Conservation (phyloP, 2,113 vertebrate genomes). For the Hymenochirus boettgeri region DNA sequence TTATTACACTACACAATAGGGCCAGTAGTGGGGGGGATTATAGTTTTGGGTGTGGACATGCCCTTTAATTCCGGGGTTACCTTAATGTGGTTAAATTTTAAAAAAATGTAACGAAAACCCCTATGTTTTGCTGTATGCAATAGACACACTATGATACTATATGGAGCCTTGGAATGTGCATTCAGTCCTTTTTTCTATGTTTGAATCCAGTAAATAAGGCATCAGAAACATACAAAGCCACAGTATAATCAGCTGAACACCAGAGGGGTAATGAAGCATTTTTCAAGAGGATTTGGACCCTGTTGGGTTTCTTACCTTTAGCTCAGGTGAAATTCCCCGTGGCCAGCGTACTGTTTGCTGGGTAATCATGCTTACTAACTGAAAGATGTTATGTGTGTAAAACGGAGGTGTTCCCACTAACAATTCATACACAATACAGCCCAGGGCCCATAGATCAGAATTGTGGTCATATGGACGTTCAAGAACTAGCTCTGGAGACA, state of each 20-base stretch:
- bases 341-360: constrained; percentile 86
- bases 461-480: constrained; percentile 92
- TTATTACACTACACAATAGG: too few relatives aligned
- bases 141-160: too few relatives aligned
- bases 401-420: constrained; percentile 89
- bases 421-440: constrained; percentile 93
- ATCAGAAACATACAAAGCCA: constrained; percentile 4
- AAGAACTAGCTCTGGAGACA: constrained; percentile 92
- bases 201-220: too few relatives aligned
- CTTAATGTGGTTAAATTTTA: too few relatives aligned
- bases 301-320: constrained; percentile 65
- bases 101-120: too few relatives aligned
- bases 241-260: not conserved
- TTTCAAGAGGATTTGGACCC: not conserved
- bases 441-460: constrained; percentile 90
- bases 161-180: too few relatives aligned
- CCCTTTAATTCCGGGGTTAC: too few relatives aligned
- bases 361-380: constrained; percentile 86
- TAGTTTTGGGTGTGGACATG: too few relatives aligned
- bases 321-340: constrained; percentile 69
- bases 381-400: constrained; percentile 91
- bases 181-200: too few relatives aligned
- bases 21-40: too few relatives aligned
- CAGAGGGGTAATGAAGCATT: too few relatives aligned
- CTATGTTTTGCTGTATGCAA: too few relatives aligned